Evolutionary conservation across 2,113 vertebrate genomes (phyloP).

Genomic region (Neolamprologus hecqui): DNA sequence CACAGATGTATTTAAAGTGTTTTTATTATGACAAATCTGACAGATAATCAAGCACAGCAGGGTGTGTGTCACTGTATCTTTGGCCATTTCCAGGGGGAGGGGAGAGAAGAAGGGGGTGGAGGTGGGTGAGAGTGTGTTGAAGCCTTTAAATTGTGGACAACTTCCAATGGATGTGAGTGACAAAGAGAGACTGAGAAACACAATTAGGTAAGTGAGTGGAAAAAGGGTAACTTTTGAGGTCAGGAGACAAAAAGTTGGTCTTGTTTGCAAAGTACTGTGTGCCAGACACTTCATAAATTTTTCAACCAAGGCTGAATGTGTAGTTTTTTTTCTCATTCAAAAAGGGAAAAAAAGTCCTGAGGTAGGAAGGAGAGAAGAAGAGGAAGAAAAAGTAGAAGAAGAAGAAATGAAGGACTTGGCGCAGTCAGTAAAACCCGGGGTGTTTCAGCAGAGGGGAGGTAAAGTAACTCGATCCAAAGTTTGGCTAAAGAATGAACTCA

Average conservation of each 20-base stretch:
- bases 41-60: not conserved
- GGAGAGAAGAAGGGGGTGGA: not conserved
- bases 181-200: not conserved
- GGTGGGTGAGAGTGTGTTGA: not conserved
- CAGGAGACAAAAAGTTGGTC: not conserved
- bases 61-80: not conserved
- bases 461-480: not conserved
- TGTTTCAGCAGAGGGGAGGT: not conserved
- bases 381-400: not conserved
- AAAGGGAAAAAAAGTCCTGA: not conserved
- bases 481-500: conserved; percentile 54
- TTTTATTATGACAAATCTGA: not conserved
- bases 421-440: conserved; percentile 5
- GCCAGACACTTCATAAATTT: not conserved
- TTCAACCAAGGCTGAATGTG: not conserved
- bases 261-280: not conserved
- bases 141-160: conserved; percentile 2
- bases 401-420: conserved; percentile 38
- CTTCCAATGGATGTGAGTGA: not conserved
- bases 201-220: not conserved
- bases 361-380: not conserved
- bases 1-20: not conserved
- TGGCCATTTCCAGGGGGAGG: not conserved
- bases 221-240: not conserved
- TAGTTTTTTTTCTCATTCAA: not conserved